Conservation (phyloP, 2,888 invertebrate species). For the Hyposoter didymator region DNA sequence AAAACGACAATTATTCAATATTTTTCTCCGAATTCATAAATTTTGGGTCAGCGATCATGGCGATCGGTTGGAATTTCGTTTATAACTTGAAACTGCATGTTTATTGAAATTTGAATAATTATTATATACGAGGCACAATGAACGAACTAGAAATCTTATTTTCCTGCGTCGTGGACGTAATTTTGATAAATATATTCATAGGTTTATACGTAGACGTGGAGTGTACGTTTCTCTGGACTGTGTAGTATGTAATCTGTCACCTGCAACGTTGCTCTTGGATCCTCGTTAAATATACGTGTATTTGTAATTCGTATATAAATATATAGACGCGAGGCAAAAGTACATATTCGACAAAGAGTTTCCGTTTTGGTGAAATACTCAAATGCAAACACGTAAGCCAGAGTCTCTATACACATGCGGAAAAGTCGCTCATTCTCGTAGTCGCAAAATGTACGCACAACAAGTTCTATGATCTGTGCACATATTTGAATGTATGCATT, state of each 20-base stretch:
- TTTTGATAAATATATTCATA: not conserved
- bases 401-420: not conserved
- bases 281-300: not conserved
- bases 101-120: too few species aligned
- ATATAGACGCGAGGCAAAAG: not conserved
- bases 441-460: not conserved
- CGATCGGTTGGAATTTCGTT: not conserved
- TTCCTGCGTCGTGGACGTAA: not conserved
- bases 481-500: not conserved
- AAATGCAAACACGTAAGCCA: slow-evolving; percentile 10
- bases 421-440: slow-evolving; percentile 27
- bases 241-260: slow-evolving; percentile 5
- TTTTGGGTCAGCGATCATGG: not conserved
- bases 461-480: slow-evolving; percentile 10
- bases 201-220: not conserved
- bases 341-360: slow-evolving; percentile 57
- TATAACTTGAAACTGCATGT: too few species aligned
- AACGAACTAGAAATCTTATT: too few species aligned
- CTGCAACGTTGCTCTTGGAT: slow-evolving; percentile 11
- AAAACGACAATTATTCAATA: too few species aligned
- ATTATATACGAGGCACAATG: too few species aligned
- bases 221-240: not conserved
- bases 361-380: slow-evolving; percentile 56
- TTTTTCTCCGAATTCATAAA: too few species aligned
- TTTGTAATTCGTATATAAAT: not conserved